Base-by-base conservation (phyloP, 2,113 vertebrate species). In the Conger conger region DNA sequence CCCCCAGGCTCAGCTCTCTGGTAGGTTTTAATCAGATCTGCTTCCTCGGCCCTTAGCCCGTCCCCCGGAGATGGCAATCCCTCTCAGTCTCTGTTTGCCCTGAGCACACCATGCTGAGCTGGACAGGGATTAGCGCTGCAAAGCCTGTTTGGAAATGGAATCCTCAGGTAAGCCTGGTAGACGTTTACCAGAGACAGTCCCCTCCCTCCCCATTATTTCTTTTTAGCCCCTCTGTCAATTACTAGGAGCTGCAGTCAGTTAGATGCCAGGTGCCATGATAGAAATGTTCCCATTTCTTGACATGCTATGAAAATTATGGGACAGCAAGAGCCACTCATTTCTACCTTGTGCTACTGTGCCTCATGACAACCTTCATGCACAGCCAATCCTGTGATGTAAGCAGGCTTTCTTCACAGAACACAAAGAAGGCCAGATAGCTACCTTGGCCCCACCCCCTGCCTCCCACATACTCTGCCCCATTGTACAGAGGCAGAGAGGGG, bases 21-120 rank as follows among this genome's bases (percentile, higher is more conserved):
- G 85, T 88, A 86, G 81, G 87, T 45, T 86, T 90, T 88, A 86
- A 90, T 91, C 83, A 92, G 84, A 92, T 87, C 37, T 88, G 37
- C 37, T 80, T 82, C 38, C 76, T 30, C 15, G 27, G 38, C 27
- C 79, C 40, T 45, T 4, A 45, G 27, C 27, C 81, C 33, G 86
- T 88, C 83, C 84, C 57, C 88, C 76, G 78, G 87, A 83, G 86
- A 90, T 50, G 73, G 82, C 50, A 18, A 30, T 86, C 81, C 84
- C 57, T 84, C 45, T n/a, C 38, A 37, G 37, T 73, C 54, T 85
- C 42, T 78, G 35, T 82, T 78, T 54, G 53, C n/a, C 27, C 50
- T 42, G 50, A 82, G 79, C 77, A 35, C 54, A 16, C 50, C 17
- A 17, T 20, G 37, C 77, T 27, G 36, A 38, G 77, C 77, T 79